Evolutionary conservation across 92 coral and sea anemone genomes (phyloP), one percentile per base, ranked within the genome.

Genomic region (Galaxea fascicularis): DNA sequence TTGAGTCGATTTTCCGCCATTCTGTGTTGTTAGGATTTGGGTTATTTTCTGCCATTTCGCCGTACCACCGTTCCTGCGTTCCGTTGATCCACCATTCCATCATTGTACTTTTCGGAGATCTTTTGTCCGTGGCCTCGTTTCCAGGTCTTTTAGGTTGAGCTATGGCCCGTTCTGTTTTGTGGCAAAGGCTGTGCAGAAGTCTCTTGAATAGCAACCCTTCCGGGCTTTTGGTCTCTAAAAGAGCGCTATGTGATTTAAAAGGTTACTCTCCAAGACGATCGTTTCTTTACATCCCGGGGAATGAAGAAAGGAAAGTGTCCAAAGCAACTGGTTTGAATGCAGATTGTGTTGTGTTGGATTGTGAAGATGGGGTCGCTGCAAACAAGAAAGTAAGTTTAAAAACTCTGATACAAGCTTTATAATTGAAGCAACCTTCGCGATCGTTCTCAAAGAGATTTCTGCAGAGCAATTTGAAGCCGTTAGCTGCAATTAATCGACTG

Each of bases 251-350:
- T 63, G 17, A 11, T 73, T 20, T 64, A 2, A 74, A 31, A 27
- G 88, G 89, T 4, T 84, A 85, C 66, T 74, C 86, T 26, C 98
- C 98, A 26, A 87, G 99, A 67, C 78, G 99, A 60, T 96, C 99
- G n/a, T 90, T 94, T 87, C 92, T 96, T 71, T 96, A 96, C 65
- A 89, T 96, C 71, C 99, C 99, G 16, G 99, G 99, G 30, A 96
- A 96, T 84, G 99, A 96, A 58, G 95, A 94, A 63, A 82, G 92
- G 76, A 96, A 96, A 79, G 92, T 96, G 14, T 78, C 79, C 45
- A 96, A 96, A 89, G 99, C 99, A 1, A 77, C 92, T 17, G 88
- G 90, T 46, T 88, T 96, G 27, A 80, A 91, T 29, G 92, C 95
- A 4, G 99, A 96, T 65, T 89, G 95, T 72, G 98, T 95, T 57